A percentile compares a stretch with the other conserved stretches of the same genome.
Conservation (phyloP, 64 coral and sea anemone species). For the Dendronephthya gigantea region DNA sequence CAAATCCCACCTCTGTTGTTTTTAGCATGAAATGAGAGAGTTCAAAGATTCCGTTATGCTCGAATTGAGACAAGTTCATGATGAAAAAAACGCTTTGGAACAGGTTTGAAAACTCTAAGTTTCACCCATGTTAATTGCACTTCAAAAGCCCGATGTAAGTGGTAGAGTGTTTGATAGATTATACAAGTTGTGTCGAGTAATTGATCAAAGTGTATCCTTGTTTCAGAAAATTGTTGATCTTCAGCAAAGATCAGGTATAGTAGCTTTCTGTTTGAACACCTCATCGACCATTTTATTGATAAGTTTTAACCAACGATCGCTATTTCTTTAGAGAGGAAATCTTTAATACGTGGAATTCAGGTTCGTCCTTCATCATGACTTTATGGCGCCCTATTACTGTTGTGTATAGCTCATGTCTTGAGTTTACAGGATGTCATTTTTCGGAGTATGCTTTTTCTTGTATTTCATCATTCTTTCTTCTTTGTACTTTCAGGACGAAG, state of each 20-base stretch:
- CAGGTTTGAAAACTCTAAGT: conserved; percentile 43
- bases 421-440: too few relatives aligned
- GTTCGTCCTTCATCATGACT: background rate
- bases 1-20: background rate
- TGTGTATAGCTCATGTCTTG: too few relatives aligned
- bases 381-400: too few relatives aligned
- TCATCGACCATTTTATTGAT: background rate
- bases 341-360: background rate
- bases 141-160: too few relatives aligned
- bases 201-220: background rate
- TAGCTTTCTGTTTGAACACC: background rate
- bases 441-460: too few relatives aligned
- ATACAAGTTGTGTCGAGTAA: background rate
- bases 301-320: background rate
- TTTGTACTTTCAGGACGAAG: conserved; percentile 65
- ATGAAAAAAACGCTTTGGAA: conserved; percentile 50
- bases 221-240: conserved; percentile 11
- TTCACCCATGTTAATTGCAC: too few relatives aligned
- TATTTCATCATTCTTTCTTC: too few relatives aligned
- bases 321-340: background rate
- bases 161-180: too few relatives aligned
- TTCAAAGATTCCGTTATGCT: conserved; percentile 53
- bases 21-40: conserved; percentile 60
- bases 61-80: conserved; percentile 55
- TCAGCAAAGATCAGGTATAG: background rate